Evolutionary conservation across 2,888 invertebrate genomes (phyloP).

Genomic region (Candidula unifasciata): DNA sequence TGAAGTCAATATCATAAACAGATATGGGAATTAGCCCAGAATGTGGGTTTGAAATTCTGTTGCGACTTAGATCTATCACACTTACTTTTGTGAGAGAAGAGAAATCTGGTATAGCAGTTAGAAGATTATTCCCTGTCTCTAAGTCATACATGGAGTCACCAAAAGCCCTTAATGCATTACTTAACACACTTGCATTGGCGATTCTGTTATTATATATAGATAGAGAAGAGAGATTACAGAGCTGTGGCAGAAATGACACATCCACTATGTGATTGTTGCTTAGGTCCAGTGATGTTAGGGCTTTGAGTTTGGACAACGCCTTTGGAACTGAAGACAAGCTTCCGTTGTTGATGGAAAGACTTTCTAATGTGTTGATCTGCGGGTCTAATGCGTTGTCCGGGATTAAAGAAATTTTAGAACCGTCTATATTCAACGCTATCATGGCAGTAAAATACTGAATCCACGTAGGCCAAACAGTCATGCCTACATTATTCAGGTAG

Average conservation of each 20-base stretch:
- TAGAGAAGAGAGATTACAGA: not conserved
- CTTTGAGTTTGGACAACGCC: not conserved
- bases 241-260: not conserved
- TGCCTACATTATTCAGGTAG: not conserved
- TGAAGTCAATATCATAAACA: not conserved
- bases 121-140: not conserved
- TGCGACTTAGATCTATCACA: not conserved
- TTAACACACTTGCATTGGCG: not conserved
- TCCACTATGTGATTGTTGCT: not conserved
- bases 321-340: not conserved
- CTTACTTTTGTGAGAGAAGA: not conserved
- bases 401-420: not conserved
- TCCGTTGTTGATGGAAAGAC: not conserved
- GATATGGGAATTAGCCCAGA: not conserved
- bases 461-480: conserved; percentile 23
- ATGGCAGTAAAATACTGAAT: not conserved
- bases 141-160: not conserved
- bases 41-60: not conserved
- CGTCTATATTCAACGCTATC: not conserved
- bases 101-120: not conserved
- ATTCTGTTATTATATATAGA: not conserved
- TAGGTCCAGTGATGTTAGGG: not conserved
- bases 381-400: conserved; percentile 1
- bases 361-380: not conserved
- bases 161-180: not conserved